Evolutionary conservation across 2,113 vertebrate species (phyloP).

Genomic region (Mugil cephalus): DNA sequence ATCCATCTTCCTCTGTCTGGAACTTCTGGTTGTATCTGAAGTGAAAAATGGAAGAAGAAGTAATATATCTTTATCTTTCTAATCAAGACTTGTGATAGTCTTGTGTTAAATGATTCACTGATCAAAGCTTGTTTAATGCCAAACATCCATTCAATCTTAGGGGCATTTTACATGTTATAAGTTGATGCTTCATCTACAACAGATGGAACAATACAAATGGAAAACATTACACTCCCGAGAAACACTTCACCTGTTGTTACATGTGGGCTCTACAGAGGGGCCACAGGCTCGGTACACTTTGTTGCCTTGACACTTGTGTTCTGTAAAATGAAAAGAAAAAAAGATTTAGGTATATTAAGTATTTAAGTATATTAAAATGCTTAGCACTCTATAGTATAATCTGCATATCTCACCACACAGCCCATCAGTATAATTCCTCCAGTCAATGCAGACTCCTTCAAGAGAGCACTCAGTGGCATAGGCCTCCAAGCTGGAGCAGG

Average conservation of each 20-base stretch:
- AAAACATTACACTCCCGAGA: background rate
- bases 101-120: no score
- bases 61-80: no score
- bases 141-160: no score
- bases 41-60: background rate
- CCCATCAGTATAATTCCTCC: constrained; percentile 85
- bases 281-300: constrained; percentile 88
- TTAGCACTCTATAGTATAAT: background rate
- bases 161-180: no score
- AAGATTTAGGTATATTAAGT: background rate
- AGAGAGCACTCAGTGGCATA: constrained; percentile 87
- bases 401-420: constrained; percentile 85
- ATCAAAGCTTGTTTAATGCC: no score
- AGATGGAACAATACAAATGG: background rate
- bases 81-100: no score
- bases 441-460: constrained; percentile 87
- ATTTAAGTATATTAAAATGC: background rate
- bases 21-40: constrained; percentile 67
- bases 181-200: no score
- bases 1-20: background rate
- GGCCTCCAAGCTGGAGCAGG: constrained; percentile 87
- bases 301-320: constrained; percentile 80
- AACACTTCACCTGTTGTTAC: constrained; percentile 82
- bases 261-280: constrained; percentile 79
- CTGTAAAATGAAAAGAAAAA: constrained; percentile 70